Evolutionary conservation across 2,797 vertebrate species (phyloP), one percentile per base, ranked within the genome.

Genomic region (Anomalospiza imberbis): DNA sequence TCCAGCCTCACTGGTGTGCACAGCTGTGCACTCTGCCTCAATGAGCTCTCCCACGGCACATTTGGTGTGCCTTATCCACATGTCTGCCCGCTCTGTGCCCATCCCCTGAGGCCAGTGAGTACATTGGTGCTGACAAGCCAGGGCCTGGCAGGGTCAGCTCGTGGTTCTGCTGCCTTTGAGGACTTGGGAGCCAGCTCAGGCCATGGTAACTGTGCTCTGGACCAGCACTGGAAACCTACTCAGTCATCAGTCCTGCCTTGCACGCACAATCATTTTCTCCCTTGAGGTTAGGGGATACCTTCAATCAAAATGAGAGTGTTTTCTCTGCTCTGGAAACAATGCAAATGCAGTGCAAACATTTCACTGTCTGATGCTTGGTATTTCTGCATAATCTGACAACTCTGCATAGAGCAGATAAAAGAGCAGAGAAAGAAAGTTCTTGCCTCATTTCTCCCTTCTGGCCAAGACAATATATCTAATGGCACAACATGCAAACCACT

Each of bases 41-140:
- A 8, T 10, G 28, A 28, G 5, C 42, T 21, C 28, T 32, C 4
- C 25, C 65, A 6, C 2, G 2, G 25, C 7, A 13, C 0, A 0
- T 7, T 53, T 0, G 1, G 2, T 29, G 85, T 32, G 38, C 32
- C 2, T 0, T 2, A 2, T 0, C 0, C 0, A 6, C 0, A 0
- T 38, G 36, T 15, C 48, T 70, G 78, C 48, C 10, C 4, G 10
- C 25, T 13, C 57, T 40, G 65, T 4, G 7, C 47, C 50, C 8
- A 0, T 26, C 50, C 55, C 45, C 65, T 40, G 67, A 6, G 48
- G 53, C 10, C 24, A 20, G 17, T 4, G 32, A 45, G 16, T 11
- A 50, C 32, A 7, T 1, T 50, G 42, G 29, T 42, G 17, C 7
- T 17, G 26, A 22, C 40, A 51, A 38, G 13, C 7, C 68, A 72